Evolutionary conservation across 2,888 invertebrate genomes (phyloP), one percentile per base, ranked within the genome.

Genomic region (Microplitis deprimator): DNA sequence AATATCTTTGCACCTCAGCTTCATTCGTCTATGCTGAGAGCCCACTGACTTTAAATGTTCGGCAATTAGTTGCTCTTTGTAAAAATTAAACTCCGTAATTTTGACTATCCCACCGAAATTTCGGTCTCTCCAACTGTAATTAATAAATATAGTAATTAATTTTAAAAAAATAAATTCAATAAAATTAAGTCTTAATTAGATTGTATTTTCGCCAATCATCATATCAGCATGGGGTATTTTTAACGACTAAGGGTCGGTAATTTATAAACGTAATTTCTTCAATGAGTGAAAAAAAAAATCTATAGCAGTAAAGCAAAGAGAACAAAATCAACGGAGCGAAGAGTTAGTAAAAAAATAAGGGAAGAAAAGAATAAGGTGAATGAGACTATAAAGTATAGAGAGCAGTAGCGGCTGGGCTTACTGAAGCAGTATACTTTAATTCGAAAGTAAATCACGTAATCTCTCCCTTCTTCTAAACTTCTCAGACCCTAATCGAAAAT

Each of bases 41-140:
- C 29, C 20, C 41, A 62, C 38, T 41, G 77, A 70, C 67, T 71
- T 62, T 70, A 78, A 62, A 77, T 78, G 69, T 75, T 74, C 77
- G 80, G 81, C 82, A 82, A 82, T 81, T 82, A 79, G 82, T 80
- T 29, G 29, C 73, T 75, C 77, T 75, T 38, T 76, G 73, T 71
- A 78, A 73, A 78, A 78, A 79, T 79, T 78, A 68, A 81, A 77
- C 79, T 77, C 70, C 69, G 70, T 29, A 29, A 29, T 29, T 29
- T 4, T 29, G 29, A 29, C 3, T 29, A 29, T 60, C 70, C 73
- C 76, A 72, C 71, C 70, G 69, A 76, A 73, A 64, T 76, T 61
- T 38, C 38, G 67, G 39, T 29, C 29, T 29, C 29, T 3, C 29
- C 29, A 29, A 29, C 4, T 29, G 2, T 29, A 29, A 29, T 29